These are phyloP conservation scores for Tolypeutes matacus DNA, from an alignment of 2,797 vertebrate species.

Conservation along the genomic window DNA sequence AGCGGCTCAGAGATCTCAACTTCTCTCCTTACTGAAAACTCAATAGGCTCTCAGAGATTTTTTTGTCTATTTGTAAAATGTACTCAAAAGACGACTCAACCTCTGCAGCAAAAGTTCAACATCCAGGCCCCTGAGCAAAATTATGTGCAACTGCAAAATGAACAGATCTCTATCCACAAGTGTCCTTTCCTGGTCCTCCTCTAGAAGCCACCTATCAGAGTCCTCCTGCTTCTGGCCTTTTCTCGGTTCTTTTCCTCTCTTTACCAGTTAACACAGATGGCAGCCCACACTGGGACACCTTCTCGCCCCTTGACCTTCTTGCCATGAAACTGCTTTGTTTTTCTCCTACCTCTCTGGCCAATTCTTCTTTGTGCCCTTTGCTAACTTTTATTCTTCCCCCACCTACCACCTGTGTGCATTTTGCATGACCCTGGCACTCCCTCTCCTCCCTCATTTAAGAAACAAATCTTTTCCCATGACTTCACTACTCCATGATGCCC, in stretches of 20 bases:
- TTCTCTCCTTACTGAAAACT: constrained; percentile 18
- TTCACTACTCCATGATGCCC: not conserved
- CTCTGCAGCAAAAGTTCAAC: not conserved
- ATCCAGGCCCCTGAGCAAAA: constrained; percentile 13
- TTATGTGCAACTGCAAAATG: not conserved
- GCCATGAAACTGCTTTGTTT: accelerated
- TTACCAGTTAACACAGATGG: not conserved
- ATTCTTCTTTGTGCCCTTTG: no score
- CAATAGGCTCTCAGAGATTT: constrained; percentile 40
- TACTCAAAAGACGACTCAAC: constrained; percentile 18
- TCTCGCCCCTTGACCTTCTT: not conserved
- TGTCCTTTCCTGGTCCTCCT: not conserved
- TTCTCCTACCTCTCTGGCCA: not conserved
- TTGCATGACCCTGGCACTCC: accelerated
- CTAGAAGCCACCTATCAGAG: not conserved
- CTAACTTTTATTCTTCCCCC: not conserved
- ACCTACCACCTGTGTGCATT: accelerated
- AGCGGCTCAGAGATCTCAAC: not conserved
- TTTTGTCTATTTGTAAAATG: constrained; percentile 32
- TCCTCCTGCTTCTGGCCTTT: not conserved
- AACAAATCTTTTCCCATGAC: not conserved
- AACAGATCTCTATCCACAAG: not conserved
- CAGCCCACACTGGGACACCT: not conserved
- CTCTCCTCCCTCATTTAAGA: not conserved
- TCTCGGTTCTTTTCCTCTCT: not conserved